Percentiles rank a stretch among this genome's conserved stretches.
These are phyloP conservation scores for Priocnemis perturbator DNA, from an alignment of 2,888 invertebrate species.

Conservation along the genomic window DNA sequence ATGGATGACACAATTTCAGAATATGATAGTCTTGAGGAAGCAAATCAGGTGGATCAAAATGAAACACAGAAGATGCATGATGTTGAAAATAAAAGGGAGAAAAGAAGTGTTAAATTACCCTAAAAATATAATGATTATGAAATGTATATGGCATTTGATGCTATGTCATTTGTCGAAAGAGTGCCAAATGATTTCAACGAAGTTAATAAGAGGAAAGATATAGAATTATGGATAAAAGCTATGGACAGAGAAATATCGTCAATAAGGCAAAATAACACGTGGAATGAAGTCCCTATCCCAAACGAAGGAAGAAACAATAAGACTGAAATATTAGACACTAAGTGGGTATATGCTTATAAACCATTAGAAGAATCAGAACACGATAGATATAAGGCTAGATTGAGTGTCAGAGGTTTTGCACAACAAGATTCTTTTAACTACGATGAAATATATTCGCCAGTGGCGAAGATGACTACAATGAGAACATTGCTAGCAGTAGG, in stretches of 20 bases:
- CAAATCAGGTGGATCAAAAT: background rate
- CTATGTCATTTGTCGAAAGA: no score
- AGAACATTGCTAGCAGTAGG: no score
- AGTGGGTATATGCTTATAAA: slow-evolving; percentile 48
- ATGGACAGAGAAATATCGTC: slow-evolving; percentile 33
- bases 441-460: no score
- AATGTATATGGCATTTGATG: no score
- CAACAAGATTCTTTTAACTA: slow-evolving; percentile 54
- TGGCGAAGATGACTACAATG: no score
- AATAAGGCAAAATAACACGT: slow-evolving; percentile 43
- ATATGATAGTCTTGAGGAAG: background rate
- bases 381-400: no score
- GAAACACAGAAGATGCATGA: no score
- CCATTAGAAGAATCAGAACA: no score
- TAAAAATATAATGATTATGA: slow-evolving; percentile 23
- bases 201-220: slow-evolving; percentile 7
- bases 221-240: slow-evolving; percentile 4
- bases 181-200: no score
- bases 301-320: slow-evolving; percentile 47
- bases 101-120: slow-evolving; percentile 16
- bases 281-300: slow-evolving; percentile 10
- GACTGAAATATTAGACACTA: slow-evolving; percentile 47
- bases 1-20: slow-evolving; percentile 1
- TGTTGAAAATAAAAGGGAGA: no score
- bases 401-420: no score